Evolutionary conservation across 1,140 invertebrate species (phyloP).

Genomic region (Bombus pascuorum): DNA sequence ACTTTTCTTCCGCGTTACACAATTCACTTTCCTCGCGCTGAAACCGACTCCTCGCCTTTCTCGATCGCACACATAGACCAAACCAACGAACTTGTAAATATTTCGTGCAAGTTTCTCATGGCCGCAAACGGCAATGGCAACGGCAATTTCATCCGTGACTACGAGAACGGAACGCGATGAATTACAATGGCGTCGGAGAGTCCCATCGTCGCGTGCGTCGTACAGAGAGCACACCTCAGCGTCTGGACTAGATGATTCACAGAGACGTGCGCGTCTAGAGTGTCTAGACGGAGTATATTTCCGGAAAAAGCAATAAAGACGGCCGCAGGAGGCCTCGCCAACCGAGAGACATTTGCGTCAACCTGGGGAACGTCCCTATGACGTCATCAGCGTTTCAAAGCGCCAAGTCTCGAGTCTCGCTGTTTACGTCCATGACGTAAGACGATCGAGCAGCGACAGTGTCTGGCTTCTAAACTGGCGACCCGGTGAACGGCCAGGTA

Average conservation of each 20-base stretch:
- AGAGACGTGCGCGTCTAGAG: background rate
- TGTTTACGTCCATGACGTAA: constrained; percentile 29
- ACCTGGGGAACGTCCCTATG: constrained; percentile 25
- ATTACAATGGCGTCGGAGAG: constrained; percentile 6
- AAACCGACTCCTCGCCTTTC: background rate
- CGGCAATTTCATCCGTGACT: constrained; percentile 28
- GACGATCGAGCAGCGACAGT: constrained; percentile 9
- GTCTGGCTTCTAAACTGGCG: constrained; percentile 16
- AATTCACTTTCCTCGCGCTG: too few species aligned
- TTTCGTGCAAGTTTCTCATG: constrained; percentile 1
- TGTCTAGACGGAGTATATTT: constrained; percentile 65
- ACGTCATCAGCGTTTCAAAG: constrained; percentile 34
- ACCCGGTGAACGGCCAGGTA: constrained; percentile 41
- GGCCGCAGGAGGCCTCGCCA: constrained; percentile 29
- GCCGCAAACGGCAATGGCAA: background rate
- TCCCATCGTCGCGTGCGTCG: background rate
- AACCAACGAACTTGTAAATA: constrained; percentile 7
- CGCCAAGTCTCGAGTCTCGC: background rate
- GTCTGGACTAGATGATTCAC: constrained; percentile 58
- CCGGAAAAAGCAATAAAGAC: constrained; percentile 65
- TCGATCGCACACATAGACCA: background rate
- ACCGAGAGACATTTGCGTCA: constrained; percentile 39
- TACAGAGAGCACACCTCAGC: constrained; percentile 13
- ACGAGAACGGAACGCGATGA: background rate
- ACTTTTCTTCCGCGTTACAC: too few species aligned